Evolutionary conservation across 2,797 vertebrate species (phyloP), one percentile per base, ranked within the genome.

Genomic region (Propithecus deckenii): DNA sequence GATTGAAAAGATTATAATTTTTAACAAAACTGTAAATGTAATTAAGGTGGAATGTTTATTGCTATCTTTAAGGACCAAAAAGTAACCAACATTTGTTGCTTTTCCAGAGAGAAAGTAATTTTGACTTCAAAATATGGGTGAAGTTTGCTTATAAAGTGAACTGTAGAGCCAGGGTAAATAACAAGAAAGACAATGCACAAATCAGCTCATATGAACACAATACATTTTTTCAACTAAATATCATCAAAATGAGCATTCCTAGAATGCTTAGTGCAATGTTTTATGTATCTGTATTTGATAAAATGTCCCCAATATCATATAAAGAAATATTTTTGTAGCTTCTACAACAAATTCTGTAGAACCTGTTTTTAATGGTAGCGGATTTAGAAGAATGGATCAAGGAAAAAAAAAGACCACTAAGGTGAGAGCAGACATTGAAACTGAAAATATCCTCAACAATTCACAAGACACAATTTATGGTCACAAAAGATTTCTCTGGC

Each of bases 1-100:
- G 38, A 94, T 55, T 96, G 72, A 97, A 91, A 84, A 96, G 76
- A 85, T 88, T 94, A 80, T 4, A 95, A 93, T 93, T 96, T 97
- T 93, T 79, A 90, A 80, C 67, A 91, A 94, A 96, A 93, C 59
- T 83, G n/a, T 95, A 96, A 95, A 96, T 71, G 63, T 89, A 96
- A 93, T 97, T 96, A 96, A 72, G 76, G 89, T 89, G 43, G 30
- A 94, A 95, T 93, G 83, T 48, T 85, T 81, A 85, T 74, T 95
- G 76, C 55, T 78, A 81, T 91, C 63, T 52, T 92, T 96, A 97
- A 97, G 86, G 46, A 94, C 25, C 65, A 96, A 86, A 23, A 95
- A 76, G 83, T 63, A 89, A 80, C 86, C 59, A 69, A 57, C 18
- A 91, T 69, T 86, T 83, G 38, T 89, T 95, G 46, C 71, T 91